phyloP scores from a whole-genome alignment of 1,140 invertebrate species.

The Stegodyphus dumicola region DNA sequence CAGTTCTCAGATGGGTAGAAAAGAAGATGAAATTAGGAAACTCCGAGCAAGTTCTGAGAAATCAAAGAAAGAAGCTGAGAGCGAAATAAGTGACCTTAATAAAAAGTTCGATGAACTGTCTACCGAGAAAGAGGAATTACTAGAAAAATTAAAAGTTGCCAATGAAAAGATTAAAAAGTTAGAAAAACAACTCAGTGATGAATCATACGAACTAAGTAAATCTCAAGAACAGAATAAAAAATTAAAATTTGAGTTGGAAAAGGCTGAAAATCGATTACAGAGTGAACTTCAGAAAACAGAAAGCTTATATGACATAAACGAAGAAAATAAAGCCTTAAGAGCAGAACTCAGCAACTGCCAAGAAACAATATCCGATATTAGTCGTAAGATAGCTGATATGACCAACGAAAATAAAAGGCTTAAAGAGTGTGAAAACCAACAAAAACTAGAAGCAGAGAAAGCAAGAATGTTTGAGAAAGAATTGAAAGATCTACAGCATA shows the following conservation, averaged over 20 bases:
- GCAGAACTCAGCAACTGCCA: slow-evolving; percentile 39
- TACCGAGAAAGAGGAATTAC: slow-evolving; percentile 65
- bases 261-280: slow-evolving; percentile 45
- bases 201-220: slow-evolving; percentile 58
- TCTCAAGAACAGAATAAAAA: slow-evolving; percentile 53
- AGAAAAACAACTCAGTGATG: slow-evolving; percentile 61
- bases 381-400: slow-evolving; percentile 41
- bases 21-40: slow-evolving; percentile 51
- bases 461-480: slow-evolving; percentile 60
- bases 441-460: slow-evolving; percentile 58
- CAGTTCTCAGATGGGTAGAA: slow-evolving; percentile 16
- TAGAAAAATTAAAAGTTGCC: slow-evolving; percentile 63
- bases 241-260: slow-evolving; percentile 53
- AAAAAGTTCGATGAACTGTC: slow-evolving; percentile 75
- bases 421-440: slow-evolving; percentile 43
- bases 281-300: slow-evolving; percentile 53
- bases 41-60: neutral
- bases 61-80: slow-evolving; percentile 65
- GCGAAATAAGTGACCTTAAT: slow-evolving; percentile 79
- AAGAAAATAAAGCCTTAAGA: slow-evolving; percentile 46
- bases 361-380: slow-evolving; percentile 50
- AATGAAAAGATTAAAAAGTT: slow-evolving; percentile 62
- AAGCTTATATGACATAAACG: slow-evolving; percentile 52
- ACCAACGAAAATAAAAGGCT: slow-evolving; percentile 57
- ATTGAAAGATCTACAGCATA: slow-evolving; percentile 70